Evolutionary conservation across 2,888 invertebrate genomes (phyloP), one percentile per base, ranked within the genome.

Genomic region (Trypoxylon attenuatum): DNA sequence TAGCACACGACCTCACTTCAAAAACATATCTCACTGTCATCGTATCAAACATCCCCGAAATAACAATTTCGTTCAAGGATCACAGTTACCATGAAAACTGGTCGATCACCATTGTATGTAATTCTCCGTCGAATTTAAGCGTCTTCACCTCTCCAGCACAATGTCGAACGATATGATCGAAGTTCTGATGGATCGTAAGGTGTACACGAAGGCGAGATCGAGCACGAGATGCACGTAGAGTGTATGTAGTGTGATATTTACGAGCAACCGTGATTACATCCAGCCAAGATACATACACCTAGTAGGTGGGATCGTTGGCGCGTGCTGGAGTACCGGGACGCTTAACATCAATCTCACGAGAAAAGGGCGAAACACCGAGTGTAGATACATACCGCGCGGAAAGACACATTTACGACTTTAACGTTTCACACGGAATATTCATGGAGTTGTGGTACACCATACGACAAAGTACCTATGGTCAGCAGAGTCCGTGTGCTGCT

Each of bases 371-470:
- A 15, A 22, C 39, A 43, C 54, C 21, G 39, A 55, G 43, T n/a
- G n/a, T n/a, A n/a, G n/a, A n/a, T n/a, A n/a, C n/a, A n/a, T 22
- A 52, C 33, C 49, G 38, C 38, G 45, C 25, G 23, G 41, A 15
- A 16, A 8, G 23, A 59, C 47, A 49, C 22, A 23, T 15, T 25
- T 46, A 13, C 13, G 16, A 22, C 27, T 47, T n/a, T 22, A 49
- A 39, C 6, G 43, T 45, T 53, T 51, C 51, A 47, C 42, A 56
- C 16, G 33, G 25, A 51, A 56, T 51, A 47, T 63, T n/a, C 47
- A 47, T 42, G 23, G 10, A 13, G 0, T 33, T 3, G 13, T 33
- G 33, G 33, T 33, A 63, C 21, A 29, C 13, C 41, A 18, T 27
- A 27, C 39, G 51, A 52, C 19, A 10, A 23, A 15, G 21, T 62